Conservation (phyloP, 2,113 vertebrate species). For the Morphnarchus princeps region DNA sequence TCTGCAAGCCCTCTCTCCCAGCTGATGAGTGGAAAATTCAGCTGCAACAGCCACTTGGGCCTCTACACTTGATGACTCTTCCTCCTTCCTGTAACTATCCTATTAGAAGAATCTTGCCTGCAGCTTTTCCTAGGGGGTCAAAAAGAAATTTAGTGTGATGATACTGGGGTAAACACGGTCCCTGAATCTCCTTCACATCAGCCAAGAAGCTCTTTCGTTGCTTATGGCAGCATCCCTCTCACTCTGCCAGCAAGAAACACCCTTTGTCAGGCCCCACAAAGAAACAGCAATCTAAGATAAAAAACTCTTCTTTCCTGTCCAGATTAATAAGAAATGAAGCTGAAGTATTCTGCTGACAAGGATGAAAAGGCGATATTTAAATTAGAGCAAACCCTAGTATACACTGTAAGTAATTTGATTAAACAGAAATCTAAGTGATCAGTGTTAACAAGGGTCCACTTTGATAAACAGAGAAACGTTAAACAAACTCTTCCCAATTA, state of each 20-base stretch:
- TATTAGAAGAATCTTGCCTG: background rate
- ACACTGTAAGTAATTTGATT: slow-evolving; percentile 19
- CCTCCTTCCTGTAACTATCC: background rate
- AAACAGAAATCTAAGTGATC: slow-evolving; percentile 43
- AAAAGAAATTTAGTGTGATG: background rate
- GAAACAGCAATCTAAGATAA: background rate
- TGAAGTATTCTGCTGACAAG: slow-evolving; percentile 3
- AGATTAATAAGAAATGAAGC: slow-evolving; percentile 25
- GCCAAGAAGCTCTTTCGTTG: background rate
- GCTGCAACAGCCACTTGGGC: background rate
- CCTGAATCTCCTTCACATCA: background rate
- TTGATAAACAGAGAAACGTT: slow-evolving; percentile 32
- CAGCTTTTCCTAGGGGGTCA: background rate
- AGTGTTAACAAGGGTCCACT: slow-evolving; percentile 49
- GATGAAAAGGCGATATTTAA: slow-evolving; percentile 48
- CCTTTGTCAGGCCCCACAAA: background rate
- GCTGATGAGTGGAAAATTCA: background rate
- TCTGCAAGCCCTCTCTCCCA: background rate
- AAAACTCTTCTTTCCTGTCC: background rate
- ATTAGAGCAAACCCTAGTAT: slow-evolving; percentile 13
- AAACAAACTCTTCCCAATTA: slow-evolving; percentile 29
- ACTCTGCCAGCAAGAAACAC: background rate
- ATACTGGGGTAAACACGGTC: background rate
- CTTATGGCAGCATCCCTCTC: background rate
- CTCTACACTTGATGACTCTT: background rate